A percentile compares a stretch with the other conserved stretches of the same genome.
Evolutionary conservation across 53 echinoderm and acorn worm species (phyloP).

Genomic region (Echinarachnius parma): DNA sequence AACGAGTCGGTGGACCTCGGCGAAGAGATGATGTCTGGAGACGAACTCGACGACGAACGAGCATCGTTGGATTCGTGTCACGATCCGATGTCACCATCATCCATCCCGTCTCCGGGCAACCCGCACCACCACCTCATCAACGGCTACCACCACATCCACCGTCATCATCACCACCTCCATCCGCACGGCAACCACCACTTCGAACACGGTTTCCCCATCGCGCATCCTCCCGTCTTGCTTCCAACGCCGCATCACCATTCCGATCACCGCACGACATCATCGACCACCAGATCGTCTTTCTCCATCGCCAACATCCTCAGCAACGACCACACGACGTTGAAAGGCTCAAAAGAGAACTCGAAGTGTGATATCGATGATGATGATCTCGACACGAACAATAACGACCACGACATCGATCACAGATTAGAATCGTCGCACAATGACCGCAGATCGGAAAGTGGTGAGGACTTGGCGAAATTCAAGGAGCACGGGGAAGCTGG

Average conservation of each 20-base stretch:
- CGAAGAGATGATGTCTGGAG: constrained; percentile 37
- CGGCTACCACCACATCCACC: constrained; percentile 5
- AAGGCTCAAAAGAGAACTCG: constrained; percentile 28
- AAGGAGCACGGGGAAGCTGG: not conserved
- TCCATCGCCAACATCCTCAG: constrained; percentile 49
- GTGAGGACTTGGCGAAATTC: constrained; percentile 16
- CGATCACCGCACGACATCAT: constrained; percentile 26
- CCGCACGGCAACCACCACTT: constrained; percentile 33
- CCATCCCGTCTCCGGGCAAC: not conserved
- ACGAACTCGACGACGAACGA: constrained; percentile 40
- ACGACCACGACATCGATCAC: not conserved
- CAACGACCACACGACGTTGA: constrained; percentile 16
- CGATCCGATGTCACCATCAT: constrained; percentile 7
- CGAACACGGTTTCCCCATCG: constrained; percentile 24
- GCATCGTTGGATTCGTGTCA: constrained; percentile 26
- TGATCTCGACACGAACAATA: constrained; percentile 36
- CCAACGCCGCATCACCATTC: constrained; percentile 20
- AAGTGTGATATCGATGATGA: constrained; percentile 18
- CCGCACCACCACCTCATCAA: constrained; percentile 7
- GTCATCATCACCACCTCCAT: constrained; percentile 30
- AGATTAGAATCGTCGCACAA: not conserved
- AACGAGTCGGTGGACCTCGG: constrained; percentile 32
- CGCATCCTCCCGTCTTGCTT: constrained; percentile 22
- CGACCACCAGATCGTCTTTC: constrained; percentile 20
- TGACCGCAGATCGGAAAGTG: constrained; percentile 1